Conservation (phyloP, 2,113 vertebrate species). For the Thamnophis sirtalis region DNA sequence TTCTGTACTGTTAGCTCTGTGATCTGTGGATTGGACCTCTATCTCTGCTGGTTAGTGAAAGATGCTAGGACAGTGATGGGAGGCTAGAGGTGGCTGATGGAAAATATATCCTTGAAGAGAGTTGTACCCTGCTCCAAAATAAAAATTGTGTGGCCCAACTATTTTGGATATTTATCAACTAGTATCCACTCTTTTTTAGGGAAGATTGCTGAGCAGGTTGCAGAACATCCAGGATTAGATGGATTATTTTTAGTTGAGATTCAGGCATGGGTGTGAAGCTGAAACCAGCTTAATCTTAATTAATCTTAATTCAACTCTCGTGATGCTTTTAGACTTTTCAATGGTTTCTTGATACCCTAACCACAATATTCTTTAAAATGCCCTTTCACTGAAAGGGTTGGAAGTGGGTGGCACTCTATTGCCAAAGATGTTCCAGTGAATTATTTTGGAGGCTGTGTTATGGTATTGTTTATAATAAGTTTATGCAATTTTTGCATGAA, state of each 20-base stretch:
- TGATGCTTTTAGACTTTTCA: not conserved
- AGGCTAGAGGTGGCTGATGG: not conserved
- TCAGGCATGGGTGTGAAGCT: not conserved
- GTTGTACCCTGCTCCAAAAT: not conserved
- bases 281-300: too few species aligned
- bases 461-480: not conserved
- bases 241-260: not conserved
- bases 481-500: not conserved
- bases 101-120: not conserved
- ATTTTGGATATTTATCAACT: not conserved
- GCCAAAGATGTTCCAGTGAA: not conserved
- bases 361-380: not conserved
- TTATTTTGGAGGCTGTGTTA: not conserved
- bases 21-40: not conserved
- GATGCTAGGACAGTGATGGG: not conserved
- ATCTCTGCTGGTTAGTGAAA: not conserved
- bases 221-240: not conserved
- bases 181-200: not conserved
- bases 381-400: not conserved
- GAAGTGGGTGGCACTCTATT: not conserved
- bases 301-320: too few species aligned
- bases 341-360: not conserved
- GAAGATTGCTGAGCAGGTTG: not conserved
- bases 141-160: not conserved
- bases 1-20: not conserved